These are phyloP conservation scores for Cataglyphis albicans DNA, from an alignment of 2,888 invertebrate genomes.

Conservation along the genomic window DNA sequence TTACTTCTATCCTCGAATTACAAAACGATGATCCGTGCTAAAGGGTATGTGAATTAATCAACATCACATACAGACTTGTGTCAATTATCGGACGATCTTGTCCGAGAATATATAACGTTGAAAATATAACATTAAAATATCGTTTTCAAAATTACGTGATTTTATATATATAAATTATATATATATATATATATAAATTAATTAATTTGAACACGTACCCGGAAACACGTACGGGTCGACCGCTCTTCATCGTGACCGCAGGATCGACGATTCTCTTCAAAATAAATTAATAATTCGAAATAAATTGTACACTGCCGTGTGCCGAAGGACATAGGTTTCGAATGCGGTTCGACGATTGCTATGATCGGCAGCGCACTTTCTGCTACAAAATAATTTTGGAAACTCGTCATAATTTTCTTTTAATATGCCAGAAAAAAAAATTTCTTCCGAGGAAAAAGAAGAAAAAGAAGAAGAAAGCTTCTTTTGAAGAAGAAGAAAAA, in stretches of 20 bases:
- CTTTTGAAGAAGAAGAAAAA: too few relatives aligned
- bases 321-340: constrained; percentile 73
- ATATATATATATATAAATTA: background rate
- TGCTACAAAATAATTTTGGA: background rate
- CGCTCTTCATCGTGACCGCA: constrained; percentile 72
- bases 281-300: constrained; percentile 50
- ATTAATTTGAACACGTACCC: constrained; percentile 23
- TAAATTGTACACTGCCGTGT: constrained; percentile 71
- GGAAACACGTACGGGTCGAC: constrained; percentile 55
- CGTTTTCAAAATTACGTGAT: constrained; percentile 42
- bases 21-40: constrained; percentile 37
- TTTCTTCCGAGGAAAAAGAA: too few relatives aligned
- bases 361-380: background rate
- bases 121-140: constrained; percentile 23
- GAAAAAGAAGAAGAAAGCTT: too few relatives aligned
- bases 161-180: constrained; percentile 11
- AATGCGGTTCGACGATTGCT: constrained; percentile 60
- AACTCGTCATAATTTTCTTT: background rate
- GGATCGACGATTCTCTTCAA: constrained; percentile 64
- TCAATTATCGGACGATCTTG: constrained; percentile 68
- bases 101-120: constrained; percentile 32
- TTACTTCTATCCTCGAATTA: background rate
- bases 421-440: background rate
- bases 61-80: constrained; percentile 64
- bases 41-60: constrained; percentile 56